Percentiles rank a stretch among this genome's conserved stretches.
Evolutionary conservation across 2,113 vertebrate species (phyloP).

Genomic region (Eira barbara): DNA sequence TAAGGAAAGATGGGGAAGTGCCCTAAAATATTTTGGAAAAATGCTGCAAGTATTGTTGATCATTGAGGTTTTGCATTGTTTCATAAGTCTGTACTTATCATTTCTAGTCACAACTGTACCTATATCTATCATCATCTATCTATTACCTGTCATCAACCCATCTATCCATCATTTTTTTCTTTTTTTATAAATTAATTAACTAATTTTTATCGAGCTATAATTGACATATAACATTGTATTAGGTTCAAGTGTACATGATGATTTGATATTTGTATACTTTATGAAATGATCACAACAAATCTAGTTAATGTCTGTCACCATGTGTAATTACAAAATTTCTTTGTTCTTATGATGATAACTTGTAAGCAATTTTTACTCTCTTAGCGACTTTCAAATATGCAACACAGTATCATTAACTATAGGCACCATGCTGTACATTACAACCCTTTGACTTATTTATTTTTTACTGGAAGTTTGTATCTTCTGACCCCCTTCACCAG

Average conservation of each 20-base stretch:
- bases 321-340: neutral
- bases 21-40: neutral
- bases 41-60: neutral
- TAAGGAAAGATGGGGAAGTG: neutral
- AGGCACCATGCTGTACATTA: neutral
- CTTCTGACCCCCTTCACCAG: neutral
- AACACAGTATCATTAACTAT: neutral
- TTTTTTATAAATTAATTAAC: neutral
- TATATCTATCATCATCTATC: neutral
- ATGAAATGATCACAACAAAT: neutral
- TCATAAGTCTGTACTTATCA: neutral
- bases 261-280: neutral
- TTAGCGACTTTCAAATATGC: neutral
- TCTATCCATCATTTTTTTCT: neutral
- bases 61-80: neutral
- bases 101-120: neutral
- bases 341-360: neutral
- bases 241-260: neutral
- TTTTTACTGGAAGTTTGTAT: neutral
- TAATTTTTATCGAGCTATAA: neutral
- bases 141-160: neutral
- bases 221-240: neutral
- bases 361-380: neutral
- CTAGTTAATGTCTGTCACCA: neutral
- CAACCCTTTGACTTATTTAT: neutral